Percentiles rank a stretch among this genome's conserved stretches.
Conservation (phyloP, 2,888 invertebrate genomes). For the Coecobrya sp. region DNA sequence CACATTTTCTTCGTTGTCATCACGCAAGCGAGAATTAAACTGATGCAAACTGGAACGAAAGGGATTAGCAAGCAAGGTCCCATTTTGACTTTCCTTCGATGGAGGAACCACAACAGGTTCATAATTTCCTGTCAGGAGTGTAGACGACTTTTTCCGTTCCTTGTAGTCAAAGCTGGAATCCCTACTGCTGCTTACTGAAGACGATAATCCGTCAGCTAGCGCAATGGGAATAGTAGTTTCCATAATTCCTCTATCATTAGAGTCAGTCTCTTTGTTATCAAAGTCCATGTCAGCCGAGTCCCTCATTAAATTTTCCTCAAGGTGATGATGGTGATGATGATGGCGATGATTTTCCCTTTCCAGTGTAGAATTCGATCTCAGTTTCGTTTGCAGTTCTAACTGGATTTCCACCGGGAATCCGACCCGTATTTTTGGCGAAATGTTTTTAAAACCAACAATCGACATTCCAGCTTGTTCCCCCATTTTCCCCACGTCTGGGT, state of each 20-base stretch:
- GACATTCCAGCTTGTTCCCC: conserved; percentile 76
- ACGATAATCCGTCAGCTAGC: conserved; percentile 41
- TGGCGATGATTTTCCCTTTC: conserved; percentile 57
- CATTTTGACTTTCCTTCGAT: conserved; percentile 48
- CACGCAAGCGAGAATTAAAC: conserved; percentile 23
- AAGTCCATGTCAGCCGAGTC: conserved; percentile 42
- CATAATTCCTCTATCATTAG: neutral
- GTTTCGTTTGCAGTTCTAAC: conserved; percentile 85
- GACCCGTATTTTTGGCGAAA: conserved; percentile 86
- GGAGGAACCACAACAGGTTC: conserved; percentile 59
- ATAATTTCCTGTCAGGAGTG: conserved; percentile 90
- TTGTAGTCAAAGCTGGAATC: conserved; percentile 89
- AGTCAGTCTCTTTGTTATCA: conserved; percentile 48
- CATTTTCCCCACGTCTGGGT: conserved; percentile 51
- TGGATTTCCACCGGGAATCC: conserved; percentile 86
- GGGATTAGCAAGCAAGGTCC: neutral
- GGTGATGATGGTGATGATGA: conserved; percentile 36
- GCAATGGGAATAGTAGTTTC: conserved; percentile 43
- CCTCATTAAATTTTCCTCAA: neutral
- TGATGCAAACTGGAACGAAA: conserved; percentile 52
- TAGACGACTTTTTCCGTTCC: conserved; percentile 91
- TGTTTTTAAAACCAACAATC: conserved; percentile 85
- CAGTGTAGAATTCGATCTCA: conserved; percentile 82
- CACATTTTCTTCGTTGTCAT: neutral
- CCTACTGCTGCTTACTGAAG: conserved; percentile 62